Evolutionary conservation across 2,797 vertebrate genomes (phyloP).

Genomic region (Coranthus polyacanthus): DNA sequence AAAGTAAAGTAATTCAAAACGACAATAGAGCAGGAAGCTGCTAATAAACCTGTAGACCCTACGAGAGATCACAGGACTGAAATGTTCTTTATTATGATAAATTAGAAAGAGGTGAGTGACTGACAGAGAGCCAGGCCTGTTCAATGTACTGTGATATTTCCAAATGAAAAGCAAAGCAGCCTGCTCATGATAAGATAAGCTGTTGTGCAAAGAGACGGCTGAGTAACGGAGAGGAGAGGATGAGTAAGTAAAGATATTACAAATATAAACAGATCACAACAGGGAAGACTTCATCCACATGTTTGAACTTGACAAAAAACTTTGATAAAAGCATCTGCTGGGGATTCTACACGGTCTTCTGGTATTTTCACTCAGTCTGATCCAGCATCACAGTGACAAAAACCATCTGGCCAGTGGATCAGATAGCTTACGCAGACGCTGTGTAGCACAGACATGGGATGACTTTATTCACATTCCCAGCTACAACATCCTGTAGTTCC

Average conservation of each 20-base stretch:
- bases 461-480: constrained; percentile 30
- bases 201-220: constrained; percentile 3
- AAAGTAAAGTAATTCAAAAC: too few relatives aligned
- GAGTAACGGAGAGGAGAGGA: constrained; percentile 3
- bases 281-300: neutral
- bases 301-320: constrained; percentile 12
- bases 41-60: too few relatives aligned
- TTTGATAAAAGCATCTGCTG: constrained; percentile 32
- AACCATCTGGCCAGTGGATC: constrained; percentile 57
- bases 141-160: constrained; percentile 21
- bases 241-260: constrained; percentile 5
- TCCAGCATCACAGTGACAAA: constrained; percentile 33
- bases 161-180: constrained; percentile 8
- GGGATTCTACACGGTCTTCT: constrained; percentile 28
- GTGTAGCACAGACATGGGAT: constrained; percentile 20
- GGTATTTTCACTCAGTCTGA: constrained; percentile 40
- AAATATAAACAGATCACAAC: constrained; percentile 23
- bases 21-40: too few relatives aligned
- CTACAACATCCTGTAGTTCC: neutral
- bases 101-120: too few relatives aligned
- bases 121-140: constrained; percentile 13
- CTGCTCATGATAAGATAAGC: neutral
- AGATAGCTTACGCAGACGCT: constrained; percentile 21
- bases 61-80: too few relatives aligned
- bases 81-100: too few relatives aligned